Evolutionary conservation across 2,888 invertebrate species (phyloP), one percentile per base, ranked within the genome.

Genomic region (Embidobia sp.): DNA sequence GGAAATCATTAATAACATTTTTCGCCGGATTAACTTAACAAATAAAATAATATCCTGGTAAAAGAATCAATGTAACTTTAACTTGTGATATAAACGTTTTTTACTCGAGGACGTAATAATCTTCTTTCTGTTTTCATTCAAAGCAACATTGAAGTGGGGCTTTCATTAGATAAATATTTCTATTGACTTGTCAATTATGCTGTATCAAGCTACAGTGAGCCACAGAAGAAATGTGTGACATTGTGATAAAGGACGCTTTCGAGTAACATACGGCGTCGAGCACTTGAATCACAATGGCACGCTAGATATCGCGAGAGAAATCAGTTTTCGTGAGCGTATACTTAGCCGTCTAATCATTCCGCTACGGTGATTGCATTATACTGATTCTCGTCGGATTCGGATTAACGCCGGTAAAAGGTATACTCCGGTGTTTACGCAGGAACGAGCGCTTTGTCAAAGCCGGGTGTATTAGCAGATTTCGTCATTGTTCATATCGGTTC

Each of bases 381-480:
- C 79, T 79, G 79, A 78, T 82, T 70, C 79, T 81, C 80, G 83
- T 83, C 81, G 81, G 84, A 85, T 81, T 81, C 77, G 87, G 87
- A 87, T 87, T 87, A 87, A 82, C 84, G 87, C 83, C 87, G 78
- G 85, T 84, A 86, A 87, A 87, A 87, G 87, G 87, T 87, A 87
- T 86, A 82, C 84, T 84, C 57, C 79, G 80, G 80, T 80, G 82
- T 82, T 86, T 85, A 87, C 84, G 86, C 82, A 80, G 84, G 81
- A 81, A 79, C 82, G 86, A 81, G 63, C 83, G 75, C 86, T 86
- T 87, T 87, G 87, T 87, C 73, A 51, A 69, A 33, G 77, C 70
- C 79, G 64, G 66, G 82, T 74, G 86, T 83, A 88, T 88, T 87
- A 87, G 85, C 84, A 85, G 88, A 88, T 88, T 88, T 84, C 57